Evolutionary conservation across 2,888 invertebrate species (phyloP), one percentile per base, ranked within the genome.

Genomic region (Encarsia formosa): DNA sequence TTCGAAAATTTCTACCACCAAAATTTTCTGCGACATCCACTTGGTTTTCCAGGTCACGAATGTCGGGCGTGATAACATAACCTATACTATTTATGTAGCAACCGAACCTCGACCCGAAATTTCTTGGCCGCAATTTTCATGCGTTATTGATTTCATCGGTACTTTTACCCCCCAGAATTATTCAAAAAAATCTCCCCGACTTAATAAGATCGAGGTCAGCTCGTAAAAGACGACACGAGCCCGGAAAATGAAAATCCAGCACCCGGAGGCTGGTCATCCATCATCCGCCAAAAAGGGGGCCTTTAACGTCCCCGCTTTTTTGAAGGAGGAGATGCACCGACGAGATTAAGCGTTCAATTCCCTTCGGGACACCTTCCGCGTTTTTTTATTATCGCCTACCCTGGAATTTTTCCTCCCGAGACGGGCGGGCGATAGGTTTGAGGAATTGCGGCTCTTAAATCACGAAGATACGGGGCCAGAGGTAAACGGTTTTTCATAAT

Each of bases 171-270:
- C 29, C 13, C 13, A 29, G 29, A 29, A n/a, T n/a, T n/a, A n/a
- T n/a, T n/a, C n/a, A n/a, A n/a, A 29, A 29, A 29, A 9, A 29
- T 13, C n/a, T 34, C 15, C 26, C n/a, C 40, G 44, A 52, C 48
- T 48, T 48, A 48, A 52, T 26, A 3, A 18, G 41, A 54, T 54
- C 45, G 45, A 42, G 54, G 49, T 49, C 49, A 54, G n/a, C n/a
- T n/a, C n/a, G n/a, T n/a, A n/a, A n/a, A n/a, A n/a, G n/a, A n/a
- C n/a, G n/a, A n/a, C n/a, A n/a, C n/a, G n/a, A 29, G 38, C 39
- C 38, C 45, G 50, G 44, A 53, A 53, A 53, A 53, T 52, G 50
- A 54, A 56, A 53, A 48, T 39, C 44, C 49, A 26, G 26, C 6
- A 15, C 34, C 34, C 37, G 22, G 24, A 37, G 23, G 40, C 44